A percentile compares a stretch with the other conserved stretches of the same genome.
Conservation (phyloP, 2,113 vertebrate genomes). For the Apodemus speciosus region DNA sequence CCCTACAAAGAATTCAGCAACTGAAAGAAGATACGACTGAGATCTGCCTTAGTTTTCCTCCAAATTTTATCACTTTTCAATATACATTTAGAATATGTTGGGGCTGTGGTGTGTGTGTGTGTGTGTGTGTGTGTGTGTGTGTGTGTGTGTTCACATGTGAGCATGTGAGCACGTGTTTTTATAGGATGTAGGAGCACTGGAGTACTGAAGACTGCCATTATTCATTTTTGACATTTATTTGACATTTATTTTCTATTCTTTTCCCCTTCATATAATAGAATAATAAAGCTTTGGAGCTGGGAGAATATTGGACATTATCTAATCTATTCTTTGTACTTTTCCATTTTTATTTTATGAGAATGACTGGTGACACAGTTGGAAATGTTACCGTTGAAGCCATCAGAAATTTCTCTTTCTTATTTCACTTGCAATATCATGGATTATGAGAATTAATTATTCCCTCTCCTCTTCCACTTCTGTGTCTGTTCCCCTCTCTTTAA, state of each 20-base stretch:
- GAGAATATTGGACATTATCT: not conserved
- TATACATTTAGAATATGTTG: not conserved
- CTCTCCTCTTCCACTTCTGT: not conserved
- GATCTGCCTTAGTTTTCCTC: not conserved
- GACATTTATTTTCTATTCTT: constrained; percentile 47
- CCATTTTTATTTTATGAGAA: constrained; percentile 19
- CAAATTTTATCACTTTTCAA: not conserved
- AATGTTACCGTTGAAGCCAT: not conserved
- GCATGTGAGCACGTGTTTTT: not conserved
- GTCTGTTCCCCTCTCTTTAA: accelerated
- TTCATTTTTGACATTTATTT: constrained; percentile 61
- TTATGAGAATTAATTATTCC: not conserved
- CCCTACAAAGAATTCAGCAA: not conserved
- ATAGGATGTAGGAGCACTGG: not conserved
- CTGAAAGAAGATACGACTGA: not conserved
- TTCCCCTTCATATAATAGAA: constrained; percentile 31
- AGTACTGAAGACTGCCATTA: constrained; percentile 7
- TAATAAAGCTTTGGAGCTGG: constrained; percentile 1
- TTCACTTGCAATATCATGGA: not conserved
- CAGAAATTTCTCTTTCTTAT: not conserved
- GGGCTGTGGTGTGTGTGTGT: not conserved
- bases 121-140: not conserved
- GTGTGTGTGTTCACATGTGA: no score
- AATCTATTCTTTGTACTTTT: constrained; percentile 39
- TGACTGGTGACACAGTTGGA: not conserved